Evolutionary conservation across 2,797 vertebrate species (phyloP).

Genomic region (Rhinella marina): DNA sequence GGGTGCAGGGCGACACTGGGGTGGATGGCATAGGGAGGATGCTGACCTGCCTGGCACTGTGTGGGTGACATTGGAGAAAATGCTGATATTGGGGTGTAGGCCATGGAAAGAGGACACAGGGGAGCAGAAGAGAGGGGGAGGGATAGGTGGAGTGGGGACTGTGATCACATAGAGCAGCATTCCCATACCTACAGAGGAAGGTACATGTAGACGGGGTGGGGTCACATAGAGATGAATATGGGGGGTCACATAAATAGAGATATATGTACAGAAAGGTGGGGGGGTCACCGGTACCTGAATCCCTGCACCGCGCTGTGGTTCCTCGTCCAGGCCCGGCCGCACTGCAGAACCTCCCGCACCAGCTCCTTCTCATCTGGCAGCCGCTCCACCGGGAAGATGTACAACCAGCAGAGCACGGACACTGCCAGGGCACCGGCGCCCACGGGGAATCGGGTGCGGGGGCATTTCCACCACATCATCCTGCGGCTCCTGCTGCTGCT

Average conservation of each 20-base stretch:
- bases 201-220: too few relatives aligned
- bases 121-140: neutral
- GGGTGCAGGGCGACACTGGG: neutral
- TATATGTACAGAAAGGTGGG: neutral
- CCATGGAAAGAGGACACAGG: neutral
- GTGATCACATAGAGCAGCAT: too few relatives aligned
- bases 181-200: too few relatives aligned
- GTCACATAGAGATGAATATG: too few relatives aligned
- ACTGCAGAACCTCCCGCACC: constrained; percentile 87
- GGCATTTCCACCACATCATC: constrained; percentile 76
- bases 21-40: neutral
- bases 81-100: neutral
- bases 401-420: constrained; percentile 93
- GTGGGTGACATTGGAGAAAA: too few relatives aligned
- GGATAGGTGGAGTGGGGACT: too few relatives aligned
- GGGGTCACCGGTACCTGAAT: constrained; percentile 83
- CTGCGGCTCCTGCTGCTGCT: neutral
- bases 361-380: constrained; percentile 88
- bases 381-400: constrained; percentile 87
- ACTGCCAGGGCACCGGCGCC: constrained; percentile 87
- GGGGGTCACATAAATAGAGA: too few relatives aligned
- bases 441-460: constrained; percentile 82
- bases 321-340: constrained; percentile 82
- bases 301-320: constrained; percentile 82
- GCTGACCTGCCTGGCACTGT: too few relatives aligned